Conservation (phyloP, 2,888 invertebrate species). For the Drepana falcataria region DNA sequence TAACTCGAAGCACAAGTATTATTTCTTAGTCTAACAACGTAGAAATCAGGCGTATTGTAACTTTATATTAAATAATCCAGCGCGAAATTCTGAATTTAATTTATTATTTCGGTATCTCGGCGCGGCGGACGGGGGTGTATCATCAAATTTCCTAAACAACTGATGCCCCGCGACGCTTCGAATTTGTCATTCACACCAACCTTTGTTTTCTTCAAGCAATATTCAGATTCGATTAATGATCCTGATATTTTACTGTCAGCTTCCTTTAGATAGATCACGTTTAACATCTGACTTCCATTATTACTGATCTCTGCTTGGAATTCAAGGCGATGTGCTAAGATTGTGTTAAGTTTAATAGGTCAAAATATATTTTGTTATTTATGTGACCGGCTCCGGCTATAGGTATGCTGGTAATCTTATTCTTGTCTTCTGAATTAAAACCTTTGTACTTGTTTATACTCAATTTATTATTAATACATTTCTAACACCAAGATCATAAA, state of each 20-base stretch:
- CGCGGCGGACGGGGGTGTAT: slow-evolving; percentile 14
- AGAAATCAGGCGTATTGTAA: slow-evolving; percentile 34
- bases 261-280: slow-evolving; percentile 52
- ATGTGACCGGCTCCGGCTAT: too few species aligned
- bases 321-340: neutral
- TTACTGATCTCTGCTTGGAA: slow-evolving; percentile 13
- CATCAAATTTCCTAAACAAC: slow-evolving; percentile 54
- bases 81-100: slow-evolving; percentile 28
- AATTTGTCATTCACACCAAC: slow-evolving; percentile 61
- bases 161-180: slow-evolving; percentile 48
- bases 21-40: slow-evolving; percentile 15
- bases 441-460: too few species aligned
- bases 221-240: slow-evolving; percentile 69
- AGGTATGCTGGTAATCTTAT: too few species aligned
- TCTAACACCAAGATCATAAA: too few species aligned
- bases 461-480: too few species aligned
- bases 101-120: slow-evolving; percentile 37
- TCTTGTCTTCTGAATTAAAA: too few species aligned
- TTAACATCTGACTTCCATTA: slow-evolving; percentile 43
- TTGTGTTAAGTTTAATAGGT: neutral
- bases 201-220: slow-evolving; percentile 67
- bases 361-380: neutral
- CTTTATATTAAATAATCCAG: slow-evolving; percentile 25
- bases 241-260: slow-evolving; percentile 63
- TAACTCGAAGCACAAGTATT: slow-evolving; percentile 1